Evolutionary conservation across 1,140 invertebrate species (phyloP).

Genomic region (Pygmarrhopalites habei): DNA sequence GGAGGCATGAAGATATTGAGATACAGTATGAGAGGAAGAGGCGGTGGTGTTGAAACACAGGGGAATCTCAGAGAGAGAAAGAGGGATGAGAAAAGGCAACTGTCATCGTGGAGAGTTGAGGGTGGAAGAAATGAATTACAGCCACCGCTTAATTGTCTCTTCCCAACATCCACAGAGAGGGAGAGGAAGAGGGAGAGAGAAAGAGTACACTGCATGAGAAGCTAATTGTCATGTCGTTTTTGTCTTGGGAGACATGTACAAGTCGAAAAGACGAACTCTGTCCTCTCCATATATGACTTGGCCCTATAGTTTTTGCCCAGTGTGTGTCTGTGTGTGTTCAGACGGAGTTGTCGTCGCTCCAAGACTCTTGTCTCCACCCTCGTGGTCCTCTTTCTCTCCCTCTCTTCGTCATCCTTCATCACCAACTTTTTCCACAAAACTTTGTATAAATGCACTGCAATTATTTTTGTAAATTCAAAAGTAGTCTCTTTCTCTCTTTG

Average conservation of each 20-base stretch:
- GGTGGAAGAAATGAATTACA: slow-evolving; percentile 18
- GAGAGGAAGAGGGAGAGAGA: too few species aligned
- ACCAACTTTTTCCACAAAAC: slow-evolving; percentile 27
- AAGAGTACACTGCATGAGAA: too few species aligned
- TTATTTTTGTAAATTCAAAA: slow-evolving; percentile 12
- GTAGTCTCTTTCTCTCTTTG: not conserved
- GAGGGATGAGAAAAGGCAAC: not conserved
- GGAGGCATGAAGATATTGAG: too few species aligned
- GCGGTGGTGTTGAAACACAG: not conserved
- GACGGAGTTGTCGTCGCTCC: not conserved
- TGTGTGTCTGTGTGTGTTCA: not conserved
- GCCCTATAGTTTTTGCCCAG: too few species aligned
- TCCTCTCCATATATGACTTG: too few species aligned
- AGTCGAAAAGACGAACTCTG: slow-evolving; percentile 16
- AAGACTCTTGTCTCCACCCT: not conserved
- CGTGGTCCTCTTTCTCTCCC: not conserved
- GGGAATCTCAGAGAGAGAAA: not conserved
- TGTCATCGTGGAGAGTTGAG: not conserved
- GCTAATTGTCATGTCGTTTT: slow-evolving; percentile 27
- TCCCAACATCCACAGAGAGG: too few species aligned
- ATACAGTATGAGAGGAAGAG: not conserved
- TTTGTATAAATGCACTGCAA: slow-evolving; percentile 24
- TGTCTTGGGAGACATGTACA: slow-evolving; percentile 17
- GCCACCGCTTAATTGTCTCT: slow-evolving; percentile 19
- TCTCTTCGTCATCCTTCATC: slow-evolving; percentile 19